A percentile compares a stretch with the other conserved stretches of the same genome.
Conservation (phyloP, 1,140 invertebrate species). For the Drepana arcuata region DNA sequence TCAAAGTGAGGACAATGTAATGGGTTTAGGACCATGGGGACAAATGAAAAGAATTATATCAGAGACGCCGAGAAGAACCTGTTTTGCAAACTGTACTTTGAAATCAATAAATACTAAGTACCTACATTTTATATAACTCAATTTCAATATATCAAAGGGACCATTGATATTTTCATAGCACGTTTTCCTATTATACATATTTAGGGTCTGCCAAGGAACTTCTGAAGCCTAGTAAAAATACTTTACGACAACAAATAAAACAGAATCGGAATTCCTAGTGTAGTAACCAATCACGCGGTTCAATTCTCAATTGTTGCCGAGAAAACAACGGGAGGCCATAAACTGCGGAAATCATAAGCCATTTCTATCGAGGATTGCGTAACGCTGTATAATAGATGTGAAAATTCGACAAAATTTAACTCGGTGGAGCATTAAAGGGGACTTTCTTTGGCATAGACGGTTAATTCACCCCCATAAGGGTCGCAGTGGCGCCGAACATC, state of each 20-base stretch:
- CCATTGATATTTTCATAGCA: not conserved
- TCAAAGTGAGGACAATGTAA: too few relatives aligned
- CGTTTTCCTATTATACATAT: not conserved
- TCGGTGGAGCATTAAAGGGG: conserved; percentile 64
- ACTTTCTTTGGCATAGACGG: conserved; percentile 48
- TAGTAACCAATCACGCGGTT: conserved; percentile 11
- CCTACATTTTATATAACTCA: not conserved
- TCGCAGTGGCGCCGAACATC: conserved; percentile 58
- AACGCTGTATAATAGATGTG: conserved; percentile 52
- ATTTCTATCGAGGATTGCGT: conserved; percentile 50
- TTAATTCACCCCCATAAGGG: conserved; percentile 69
- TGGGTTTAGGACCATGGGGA: too few relatives aligned
- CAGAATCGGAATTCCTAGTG: conserved; percentile 2
- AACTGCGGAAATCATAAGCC: conserved; percentile 57
- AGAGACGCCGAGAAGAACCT: too few relatives aligned
- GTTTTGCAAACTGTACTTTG: too few relatives aligned
- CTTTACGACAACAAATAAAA: not conserved
- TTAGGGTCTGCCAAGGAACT: not conserved
- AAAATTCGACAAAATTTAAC: conserved; percentile 70
- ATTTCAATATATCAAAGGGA: not conserved
- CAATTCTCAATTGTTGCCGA: conserved; percentile 10
- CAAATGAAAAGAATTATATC: too few relatives aligned
- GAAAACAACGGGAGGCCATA: conserved; percentile 26
- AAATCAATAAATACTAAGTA: not conserved
- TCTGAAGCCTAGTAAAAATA: too few relatives aligned